Percentiles rank a stretch among this genome's conserved stretches.
phyloP scores from a whole-genome alignment of 1,140 invertebrate species.

The Pseudomyrmex cubaensis region DNA sequence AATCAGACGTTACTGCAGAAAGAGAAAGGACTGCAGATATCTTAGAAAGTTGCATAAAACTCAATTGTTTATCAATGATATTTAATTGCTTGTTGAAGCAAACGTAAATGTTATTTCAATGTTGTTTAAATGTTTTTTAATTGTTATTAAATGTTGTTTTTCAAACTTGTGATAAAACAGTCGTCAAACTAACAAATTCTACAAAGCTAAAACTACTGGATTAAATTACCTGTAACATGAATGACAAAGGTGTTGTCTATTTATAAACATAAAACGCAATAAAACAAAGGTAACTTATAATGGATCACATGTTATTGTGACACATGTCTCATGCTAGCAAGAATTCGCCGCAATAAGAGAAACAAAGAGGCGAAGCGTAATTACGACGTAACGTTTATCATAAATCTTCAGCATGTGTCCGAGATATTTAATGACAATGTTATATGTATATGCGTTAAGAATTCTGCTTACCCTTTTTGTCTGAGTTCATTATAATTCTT shows the following conservation, averaged over 20 bases:
- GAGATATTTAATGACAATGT: background rate
- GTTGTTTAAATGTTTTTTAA: background rate
- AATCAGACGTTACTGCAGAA: slow-evolving; percentile 25
- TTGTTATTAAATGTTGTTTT: too few relatives aligned
- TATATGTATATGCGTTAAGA: background rate
- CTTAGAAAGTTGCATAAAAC: slow-evolving; percentile 10
- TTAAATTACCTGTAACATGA: background rate
- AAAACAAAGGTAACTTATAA: background rate
- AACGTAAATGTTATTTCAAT: background rate
- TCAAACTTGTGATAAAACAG: too few relatives aligned
- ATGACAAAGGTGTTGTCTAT: slow-evolving; percentile 7
- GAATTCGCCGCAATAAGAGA: background rate
- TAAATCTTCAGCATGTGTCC: background rate
- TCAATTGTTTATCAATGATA: background rate
- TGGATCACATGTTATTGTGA: background rate
- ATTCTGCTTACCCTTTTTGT: background rate
- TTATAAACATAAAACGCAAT: background rate
- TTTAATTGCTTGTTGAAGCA: background rate
- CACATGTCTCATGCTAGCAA: background rate
- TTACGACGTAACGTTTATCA: background rate
- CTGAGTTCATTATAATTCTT: background rate
- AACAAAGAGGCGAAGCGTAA: background rate
- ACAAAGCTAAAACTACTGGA: too few relatives aligned
- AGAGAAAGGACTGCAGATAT: slow-evolving; percentile 65
- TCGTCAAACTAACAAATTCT: too few relatives aligned